These are phyloP conservation scores for Ceratothoa steindachneri DNA, from an alignment of 2,888 invertebrate species.

Conservation along the genomic window DNA sequence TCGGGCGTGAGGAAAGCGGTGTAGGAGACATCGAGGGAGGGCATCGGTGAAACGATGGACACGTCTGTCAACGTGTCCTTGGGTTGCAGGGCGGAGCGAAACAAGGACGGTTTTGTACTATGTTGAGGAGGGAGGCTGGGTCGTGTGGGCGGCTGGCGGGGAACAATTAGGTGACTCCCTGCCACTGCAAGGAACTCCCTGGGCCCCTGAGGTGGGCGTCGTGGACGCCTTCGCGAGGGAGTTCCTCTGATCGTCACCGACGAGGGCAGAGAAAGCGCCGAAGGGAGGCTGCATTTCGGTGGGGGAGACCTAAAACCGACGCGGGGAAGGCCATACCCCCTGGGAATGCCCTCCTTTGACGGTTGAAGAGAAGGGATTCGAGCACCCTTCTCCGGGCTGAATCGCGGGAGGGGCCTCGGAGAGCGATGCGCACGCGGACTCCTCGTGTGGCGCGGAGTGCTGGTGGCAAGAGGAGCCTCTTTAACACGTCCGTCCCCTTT, in stretches of 20 bases:
- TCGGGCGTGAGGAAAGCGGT: conserved; percentile 42
- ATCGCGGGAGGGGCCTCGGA: neutral
- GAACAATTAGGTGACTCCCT: neutral
- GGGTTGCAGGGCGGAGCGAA: neutral
- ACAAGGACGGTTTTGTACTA: conserved; percentile 26
- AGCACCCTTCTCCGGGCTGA: conserved; percentile 12
- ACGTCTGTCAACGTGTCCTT: conserved; percentile 37
- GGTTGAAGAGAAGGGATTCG: conserved; percentile 10
- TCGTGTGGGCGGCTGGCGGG: conserved; percentile 11
- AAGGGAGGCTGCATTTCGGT: neutral
- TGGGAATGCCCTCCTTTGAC: conserved; percentile 4
- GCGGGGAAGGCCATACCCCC: neutral
- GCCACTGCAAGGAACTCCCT: neutral
- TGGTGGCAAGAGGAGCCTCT: conserved; percentile 38
- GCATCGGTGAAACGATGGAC: conserved; percentile 38
- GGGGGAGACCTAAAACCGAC: neutral
- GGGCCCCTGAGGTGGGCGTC: conserved; percentile 22
- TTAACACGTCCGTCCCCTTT: conserved; percentile 11
- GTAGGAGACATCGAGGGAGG: conserved; percentile 42
- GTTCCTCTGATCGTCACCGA: conserved; percentile 26
- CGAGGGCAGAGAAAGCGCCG: neutral
- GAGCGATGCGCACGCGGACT: conserved; percentile 18
- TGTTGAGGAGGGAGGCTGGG: conserved; percentile 5
- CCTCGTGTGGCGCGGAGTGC: conserved; percentile 37
- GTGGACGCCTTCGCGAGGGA: conserved; percentile 24